Evolutionary conservation across 2,888 invertebrate genomes (phyloP), one percentile per base, ranked within the genome.

Genomic region (Lithophane socia): DNA sequence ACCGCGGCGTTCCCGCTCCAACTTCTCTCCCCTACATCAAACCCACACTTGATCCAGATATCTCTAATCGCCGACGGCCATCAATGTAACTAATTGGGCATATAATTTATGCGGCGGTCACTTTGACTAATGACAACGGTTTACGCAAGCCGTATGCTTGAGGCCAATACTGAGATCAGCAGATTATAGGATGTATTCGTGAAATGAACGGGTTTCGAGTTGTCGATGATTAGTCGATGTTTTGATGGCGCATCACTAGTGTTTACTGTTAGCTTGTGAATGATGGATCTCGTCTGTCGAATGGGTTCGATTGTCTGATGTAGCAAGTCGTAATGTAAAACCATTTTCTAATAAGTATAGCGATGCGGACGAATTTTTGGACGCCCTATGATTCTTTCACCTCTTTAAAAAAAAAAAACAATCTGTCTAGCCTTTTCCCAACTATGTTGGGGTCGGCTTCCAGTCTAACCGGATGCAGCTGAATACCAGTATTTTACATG

Each of bases 31-130:
- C 87, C 85, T 92, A 65, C 80, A 72, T 83, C 69, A 66, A 52
- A 72, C 24, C 37, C 47, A 81, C 74, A 84, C 87, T 87, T 88
- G 90, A 92, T 92, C 90, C 83, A 91, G 91, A 93, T 92, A 93
- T 93, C 91, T 88, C 90, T 93, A 93, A 94, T 95, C 93, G 90
- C 90, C 89, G 90, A 91, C 91, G 89, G 89, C 91, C 93, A 93
- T 95, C 95, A 94, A 94, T 95, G 93, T 93, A 93, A 93, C 95
- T 95, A 95, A 95, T 95, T 95, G 95, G 92, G 91, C 93, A 89
- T 93, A 91, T 95, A 95, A 95, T 94, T 93, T 94, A 95, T 95
- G 94, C 94, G 90, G 86, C 86, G 90, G 89, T 88, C 92, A 87
- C 90, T 88, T 90, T 94, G 93, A 95, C 92, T 95, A 95, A 95